Conservation (phyloP, 2,113 vertebrate species). For the Vombatus ursinus region DNA sequence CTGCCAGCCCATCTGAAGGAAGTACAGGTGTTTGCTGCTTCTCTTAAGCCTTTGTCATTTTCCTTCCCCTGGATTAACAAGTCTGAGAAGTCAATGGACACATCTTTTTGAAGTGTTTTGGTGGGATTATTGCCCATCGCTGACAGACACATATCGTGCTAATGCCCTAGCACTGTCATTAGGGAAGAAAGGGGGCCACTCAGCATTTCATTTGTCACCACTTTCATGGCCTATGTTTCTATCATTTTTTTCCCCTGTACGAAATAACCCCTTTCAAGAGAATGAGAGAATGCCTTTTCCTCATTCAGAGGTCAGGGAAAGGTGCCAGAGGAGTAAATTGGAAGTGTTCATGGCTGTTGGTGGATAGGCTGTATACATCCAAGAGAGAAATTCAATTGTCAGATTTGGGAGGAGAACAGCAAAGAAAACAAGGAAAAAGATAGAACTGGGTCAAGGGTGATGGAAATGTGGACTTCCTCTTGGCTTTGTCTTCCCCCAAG, state of each 20-base stretch:
- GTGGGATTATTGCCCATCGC: conserved; percentile 52
- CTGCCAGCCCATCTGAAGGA: conserved; percentile 20
- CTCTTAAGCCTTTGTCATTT: conserved; percentile 5
- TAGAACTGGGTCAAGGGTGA: not conserved
- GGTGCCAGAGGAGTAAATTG: conserved; percentile 36
- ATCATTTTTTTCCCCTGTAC: conserved; percentile 29
- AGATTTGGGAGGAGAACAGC: not conserved
- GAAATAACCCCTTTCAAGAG: conserved; percentile 42
- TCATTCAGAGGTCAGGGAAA: conserved; percentile 59
- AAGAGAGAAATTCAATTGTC: not conserved
- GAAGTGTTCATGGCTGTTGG: not conserved
- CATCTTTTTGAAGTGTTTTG: conserved; percentile 43
- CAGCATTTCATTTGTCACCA: not conserved
- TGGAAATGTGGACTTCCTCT: not conserved
- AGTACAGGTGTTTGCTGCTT: conserved; percentile 58
- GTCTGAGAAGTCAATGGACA: conserved; percentile 34
- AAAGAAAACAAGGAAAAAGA: not conserved
- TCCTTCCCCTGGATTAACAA: conserved; percentile 44
- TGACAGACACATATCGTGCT: not conserved
- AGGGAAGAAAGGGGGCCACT: not conserved
- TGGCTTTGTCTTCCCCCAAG: not conserved
- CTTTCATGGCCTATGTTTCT: conserved; percentile 37
- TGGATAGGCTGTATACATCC: conserved; percentile 18
- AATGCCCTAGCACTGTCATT: not conserved
- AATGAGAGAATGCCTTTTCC: conserved; percentile 50